Evolutionary conservation across 2,113 vertebrate species (phyloP), one percentile per base, ranked within the genome.

Genomic region (Silurus asotus): DNA sequence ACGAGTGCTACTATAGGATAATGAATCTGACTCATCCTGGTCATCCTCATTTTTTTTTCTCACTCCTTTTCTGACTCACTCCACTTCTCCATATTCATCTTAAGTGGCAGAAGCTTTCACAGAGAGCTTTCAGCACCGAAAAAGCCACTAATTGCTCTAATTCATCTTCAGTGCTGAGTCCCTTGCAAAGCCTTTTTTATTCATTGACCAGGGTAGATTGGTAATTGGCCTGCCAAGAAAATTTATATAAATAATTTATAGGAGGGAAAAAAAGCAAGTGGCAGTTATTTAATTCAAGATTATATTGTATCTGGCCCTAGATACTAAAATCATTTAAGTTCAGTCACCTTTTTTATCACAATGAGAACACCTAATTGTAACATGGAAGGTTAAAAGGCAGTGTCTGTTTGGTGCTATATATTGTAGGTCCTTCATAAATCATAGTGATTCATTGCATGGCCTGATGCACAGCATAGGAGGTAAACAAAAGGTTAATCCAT

Each of bases 111-210:
- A 81, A 74, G 82, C 37, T 49, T 70, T 82, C 82, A 59, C 37
- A 82, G 13, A 85, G 59, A 56, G 62, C 72, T 76, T 19, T 45
- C 58, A 72, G 83, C 82, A 25, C 65, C 82, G 78, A 78, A 77
- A 23, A 23, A 78, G 86, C 86, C 37, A 28, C 51, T 86, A 85
- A 87, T 83, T 87, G 64, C 70, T 81, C 64, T 72, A 84, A 72
- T 79, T 79, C 84, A 64, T 87, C 74, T 75, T 85, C 51, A n/a
- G 23, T 53, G 8, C 76, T 85, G 25, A 28, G 49, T 64, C 19
- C n/a, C 28, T 23, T 49, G 23, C 56, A 48, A 85, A 45, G 81
- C 61, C 58, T 80, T 75, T 79, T 89, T 86, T 83, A 86, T 58
- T 81, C 58, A 78, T 69, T 87, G 86, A 74, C 67, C 67, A 81